These are phyloP conservation scores for Burhinus bistriatus DNA, from an alignment of 2,113 vertebrate genomes.

Conservation along the genomic window DNA sequence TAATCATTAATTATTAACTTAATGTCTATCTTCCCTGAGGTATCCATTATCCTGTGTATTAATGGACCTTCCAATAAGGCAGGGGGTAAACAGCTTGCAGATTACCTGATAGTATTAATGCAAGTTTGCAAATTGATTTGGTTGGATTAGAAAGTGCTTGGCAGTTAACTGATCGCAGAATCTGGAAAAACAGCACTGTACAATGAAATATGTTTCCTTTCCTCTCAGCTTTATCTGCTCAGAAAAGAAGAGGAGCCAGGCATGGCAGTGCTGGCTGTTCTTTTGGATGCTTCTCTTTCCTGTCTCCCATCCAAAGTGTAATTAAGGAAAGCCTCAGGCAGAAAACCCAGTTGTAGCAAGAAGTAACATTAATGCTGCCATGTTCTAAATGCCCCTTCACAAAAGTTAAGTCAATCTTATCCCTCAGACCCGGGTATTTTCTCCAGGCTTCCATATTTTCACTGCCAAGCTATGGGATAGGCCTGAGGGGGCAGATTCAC, in stretches of 20 bases:
- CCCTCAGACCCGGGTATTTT: not conserved
- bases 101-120: constrained; percentile 66
- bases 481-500: not conserved
- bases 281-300: constrained; percentile 10
- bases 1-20: constrained; percentile 75
- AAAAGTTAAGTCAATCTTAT: not conserved
- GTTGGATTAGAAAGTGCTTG: constrained; percentile 56
- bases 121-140: constrained; percentile 74
- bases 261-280: not conserved
- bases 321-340: constrained; percentile 47
- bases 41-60: constrained; percentile 66
- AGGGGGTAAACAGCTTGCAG: constrained; percentile 70
- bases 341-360: not conserved
- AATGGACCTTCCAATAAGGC: constrained; percentile 40
- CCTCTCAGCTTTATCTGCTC: constrained; percentile 12
- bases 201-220: not conserved
- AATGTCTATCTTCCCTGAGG: constrained; percentile 63
- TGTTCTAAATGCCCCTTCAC: not conserved
- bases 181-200: not conserved
- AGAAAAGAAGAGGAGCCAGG: not conserved
- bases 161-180: constrained; percentile 20
- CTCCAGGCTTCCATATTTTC: not conserved
- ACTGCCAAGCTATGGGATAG: not conserved
- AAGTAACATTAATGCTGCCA: not conserved
- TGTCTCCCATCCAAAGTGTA: not conserved